phyloP scores from a whole-genome alignment of 2,888 invertebrate species.

The Dendrolimus houi region DNA sequence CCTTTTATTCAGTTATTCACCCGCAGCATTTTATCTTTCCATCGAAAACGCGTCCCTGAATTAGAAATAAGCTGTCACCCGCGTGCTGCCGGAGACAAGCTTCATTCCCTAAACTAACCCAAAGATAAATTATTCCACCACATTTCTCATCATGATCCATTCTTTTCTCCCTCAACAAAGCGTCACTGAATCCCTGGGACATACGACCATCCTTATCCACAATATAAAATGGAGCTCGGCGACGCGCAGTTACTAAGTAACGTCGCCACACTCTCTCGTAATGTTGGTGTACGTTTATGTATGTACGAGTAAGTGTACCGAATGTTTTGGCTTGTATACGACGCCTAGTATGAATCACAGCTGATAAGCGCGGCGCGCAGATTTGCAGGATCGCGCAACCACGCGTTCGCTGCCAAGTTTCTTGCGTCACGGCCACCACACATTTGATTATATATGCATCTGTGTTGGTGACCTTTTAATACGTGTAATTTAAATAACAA shows the following conservation, averaged over 20 bases:
- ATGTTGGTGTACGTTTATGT: slow-evolving; percentile 21
- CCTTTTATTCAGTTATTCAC: slow-evolving; percentile 59
- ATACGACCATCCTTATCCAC: slow-evolving; percentile 57
- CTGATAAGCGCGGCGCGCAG: slow-evolving; percentile 65
- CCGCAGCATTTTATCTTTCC: slow-evolving; percentile 44
- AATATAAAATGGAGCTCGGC: slow-evolving; percentile 54
- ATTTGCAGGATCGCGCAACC: slow-evolving; percentile 58
- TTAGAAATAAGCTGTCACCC: slow-evolving; percentile 58
- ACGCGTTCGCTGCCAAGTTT: slow-evolving; percentile 60
- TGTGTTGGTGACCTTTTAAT: slow-evolving; percentile 12
- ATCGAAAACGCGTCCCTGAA: slow-evolving; percentile 53
- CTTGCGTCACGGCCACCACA: slow-evolving; percentile 55
- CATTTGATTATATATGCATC: slow-evolving; percentile 55
- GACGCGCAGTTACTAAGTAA: slow-evolving; percentile 47
- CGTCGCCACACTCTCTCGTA: slow-evolving; percentile 30
- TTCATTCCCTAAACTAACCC: slow-evolving; percentile 57
- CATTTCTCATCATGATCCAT: slow-evolving; percentile 64
- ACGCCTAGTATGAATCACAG: slow-evolving; percentile 58
- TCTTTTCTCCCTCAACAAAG: slow-evolving; percentile 59
- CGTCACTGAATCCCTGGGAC: slow-evolving; percentile 56
- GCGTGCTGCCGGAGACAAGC: slow-evolving; percentile 43
- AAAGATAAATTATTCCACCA: slow-evolving; percentile 66
- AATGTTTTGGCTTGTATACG: slow-evolving; percentile 29
- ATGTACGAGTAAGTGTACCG: slow-evolving; percentile 18
- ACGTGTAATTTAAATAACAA: neutral